These are phyloP conservation scores for Tadarida brasiliensis DNA, from an alignment of 2,797 vertebrate species.

Conservation along the genomic window DNA sequence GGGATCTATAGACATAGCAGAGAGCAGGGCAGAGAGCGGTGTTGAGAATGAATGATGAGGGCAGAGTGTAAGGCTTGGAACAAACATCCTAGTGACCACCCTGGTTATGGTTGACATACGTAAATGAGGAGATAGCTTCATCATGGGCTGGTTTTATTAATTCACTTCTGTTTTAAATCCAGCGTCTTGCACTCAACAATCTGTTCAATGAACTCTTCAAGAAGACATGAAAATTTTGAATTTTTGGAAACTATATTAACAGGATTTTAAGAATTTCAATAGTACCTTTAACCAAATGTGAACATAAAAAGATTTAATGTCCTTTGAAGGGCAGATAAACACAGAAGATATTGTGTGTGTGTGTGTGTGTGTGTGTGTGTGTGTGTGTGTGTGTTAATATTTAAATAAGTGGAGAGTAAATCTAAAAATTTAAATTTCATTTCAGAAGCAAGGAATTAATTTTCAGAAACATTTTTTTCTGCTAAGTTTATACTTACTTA, in stretches of 20 bases:
- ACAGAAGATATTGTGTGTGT: neutral
- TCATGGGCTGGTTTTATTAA: neutral
- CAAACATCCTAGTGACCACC: neutral
- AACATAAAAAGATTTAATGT: neutral
- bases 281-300: neutral
- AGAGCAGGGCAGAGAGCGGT: neutral
- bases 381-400: neutral
- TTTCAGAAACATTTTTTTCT: neutral
- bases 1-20: neutral
- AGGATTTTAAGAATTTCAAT: neutral
- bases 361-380: too few relatives aligned
- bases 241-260: neutral
- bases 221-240: neutral
- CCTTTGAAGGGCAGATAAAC: neutral
- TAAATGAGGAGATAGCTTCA: neutral
- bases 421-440: constrained; percentile 29
- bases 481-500: neutral
- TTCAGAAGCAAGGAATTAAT: constrained; percentile 32
- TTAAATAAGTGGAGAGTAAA: neutral
- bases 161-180: neutral
- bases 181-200: neutral
- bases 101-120: neutral
- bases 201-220: neutral
- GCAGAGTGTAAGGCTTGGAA: neutral
- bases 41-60: neutral